These are phyloP conservation scores for Pholis gunnellus DNA, from an alignment of 2,113 vertebrate species.

Conservation along the genomic window DNA sequence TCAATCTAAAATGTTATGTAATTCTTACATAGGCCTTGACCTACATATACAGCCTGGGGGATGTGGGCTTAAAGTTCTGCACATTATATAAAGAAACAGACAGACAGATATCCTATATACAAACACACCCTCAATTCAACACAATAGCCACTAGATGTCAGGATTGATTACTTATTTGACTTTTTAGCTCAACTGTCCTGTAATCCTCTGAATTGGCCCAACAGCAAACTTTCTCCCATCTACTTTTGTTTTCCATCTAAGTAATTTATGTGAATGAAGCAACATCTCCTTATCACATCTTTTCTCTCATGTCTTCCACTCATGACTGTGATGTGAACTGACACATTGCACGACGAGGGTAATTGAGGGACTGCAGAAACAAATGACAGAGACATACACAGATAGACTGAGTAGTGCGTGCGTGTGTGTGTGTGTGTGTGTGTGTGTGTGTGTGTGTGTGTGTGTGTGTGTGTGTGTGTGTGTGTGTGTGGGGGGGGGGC, in stretches of 20 bases:
- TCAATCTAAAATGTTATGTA: constrained; percentile 41
- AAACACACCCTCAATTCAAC: constrained; percentile 10
- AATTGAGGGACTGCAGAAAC: background rate
- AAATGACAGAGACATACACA: background rate
- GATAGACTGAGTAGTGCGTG: background rate
- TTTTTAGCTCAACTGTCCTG: background rate
- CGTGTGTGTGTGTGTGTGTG: background rate
- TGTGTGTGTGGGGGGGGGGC: too few species aligned
- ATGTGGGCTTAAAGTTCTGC: constrained; percentile 45
- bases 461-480: background rate
- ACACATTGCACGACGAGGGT: background rate
- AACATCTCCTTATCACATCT: background rate
- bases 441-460: background rate
- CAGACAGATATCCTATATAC: background rate
- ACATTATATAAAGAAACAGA: constrained; percentile 52
- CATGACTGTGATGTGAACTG: background rate
- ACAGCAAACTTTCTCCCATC: constrained; percentile 51
- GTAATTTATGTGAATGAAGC: background rate
- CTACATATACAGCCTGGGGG: constrained; percentile 39
- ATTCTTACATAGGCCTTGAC: constrained; percentile 49
- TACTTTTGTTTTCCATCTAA: constrained; percentile 1
- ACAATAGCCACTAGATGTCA: constrained; percentile 75
- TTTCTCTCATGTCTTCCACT: background rate
- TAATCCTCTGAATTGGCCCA: constrained; percentile 10
- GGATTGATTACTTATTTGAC: constrained; percentile 34